A percentile compares a stretch with the other conserved stretches of the same genome.
phyloP scores from a whole-genome alignment of 2,113 vertebrate genomes.

The Dryoscopus gambensis region DNA sequence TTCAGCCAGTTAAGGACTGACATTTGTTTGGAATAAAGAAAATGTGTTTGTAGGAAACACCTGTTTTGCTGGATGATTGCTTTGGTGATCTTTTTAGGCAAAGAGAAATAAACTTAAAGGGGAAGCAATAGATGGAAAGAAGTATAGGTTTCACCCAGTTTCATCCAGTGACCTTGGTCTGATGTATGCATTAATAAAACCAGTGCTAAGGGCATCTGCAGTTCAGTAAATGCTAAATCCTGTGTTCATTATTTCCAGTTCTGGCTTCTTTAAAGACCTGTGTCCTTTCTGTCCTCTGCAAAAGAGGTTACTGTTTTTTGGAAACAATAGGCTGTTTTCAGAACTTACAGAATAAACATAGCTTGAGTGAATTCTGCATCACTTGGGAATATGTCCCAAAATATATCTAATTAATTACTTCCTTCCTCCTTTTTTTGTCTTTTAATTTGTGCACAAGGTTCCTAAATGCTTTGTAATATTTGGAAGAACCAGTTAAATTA shows the following conservation, averaged over 20 bases:
- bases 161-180: neutral
- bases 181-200: neutral
- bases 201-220: neutral
- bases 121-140: neutral
- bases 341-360: neutral
- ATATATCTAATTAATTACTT: neutral
- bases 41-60: neutral
- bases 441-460: neutral
- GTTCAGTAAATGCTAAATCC: neutral
- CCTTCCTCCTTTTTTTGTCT: accelerated
- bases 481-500: neutral
- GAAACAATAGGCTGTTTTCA: neutral
- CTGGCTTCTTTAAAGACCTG: neutral
- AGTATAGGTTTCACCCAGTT: neutral
- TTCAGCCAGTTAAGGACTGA: neutral
- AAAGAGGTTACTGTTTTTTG: neutral
- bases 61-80: neutral
- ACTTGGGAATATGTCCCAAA: neutral
- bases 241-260: neutral
- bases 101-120: neutral
- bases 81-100: neutral
- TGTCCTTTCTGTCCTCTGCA: neutral
- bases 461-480: neutral
- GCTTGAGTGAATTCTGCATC: neutral
- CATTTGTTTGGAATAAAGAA: neutral